Evolutionary conservation across 2,797 vertebrate species (phyloP), one percentile per base, ranked within the genome.

Genomic region (Alca torda): DNA sequence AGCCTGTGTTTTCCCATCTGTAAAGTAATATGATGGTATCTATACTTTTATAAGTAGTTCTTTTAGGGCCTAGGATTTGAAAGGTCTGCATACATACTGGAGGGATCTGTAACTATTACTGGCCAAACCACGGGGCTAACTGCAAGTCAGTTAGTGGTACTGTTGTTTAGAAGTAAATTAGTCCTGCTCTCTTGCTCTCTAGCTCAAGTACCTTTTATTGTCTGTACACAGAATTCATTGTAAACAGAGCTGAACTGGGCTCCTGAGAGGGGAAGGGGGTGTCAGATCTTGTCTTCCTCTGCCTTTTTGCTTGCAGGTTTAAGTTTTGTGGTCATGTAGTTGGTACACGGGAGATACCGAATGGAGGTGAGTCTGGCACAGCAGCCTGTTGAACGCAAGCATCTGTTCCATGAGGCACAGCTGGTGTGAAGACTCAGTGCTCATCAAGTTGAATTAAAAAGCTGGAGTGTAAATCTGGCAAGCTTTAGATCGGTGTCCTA

Each of bases 381-480:
- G 54, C 56, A 81, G 77, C 69, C 26, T 68, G 45, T 72, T 61
- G 65, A 85, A 84, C 39, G 61, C 48, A 41, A 46, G 43, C 19
- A 23, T 83, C 63, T 90, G 12, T 68, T 92, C 65, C 56, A 63
- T 39, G 80, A 87, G 60, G 43, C 31, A 67, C 35, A 77, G 35
- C 33, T 89, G 87, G 46, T 4, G 2, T 61, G 56, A 84, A 68
- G 64, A 53, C 28, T 65, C 10, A 4, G 70, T 48, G 69, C 28
- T 83, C 68, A 92, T 92, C 76, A 90, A 72, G 67, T 41, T 89
- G 67, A 95, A 80, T 94, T 91, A 37, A 89, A 95, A 94, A 89
- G 25, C 65, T 84, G 78, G 53, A 51, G 35, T 65, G 67, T 84
- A 85, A 90, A 86, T 75, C 37, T 94, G 82, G 41, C 39, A 67